phyloP scores from a whole-genome alignment of 2,797 vertebrate species.

The Limnodromus scolopaceus region DNA sequence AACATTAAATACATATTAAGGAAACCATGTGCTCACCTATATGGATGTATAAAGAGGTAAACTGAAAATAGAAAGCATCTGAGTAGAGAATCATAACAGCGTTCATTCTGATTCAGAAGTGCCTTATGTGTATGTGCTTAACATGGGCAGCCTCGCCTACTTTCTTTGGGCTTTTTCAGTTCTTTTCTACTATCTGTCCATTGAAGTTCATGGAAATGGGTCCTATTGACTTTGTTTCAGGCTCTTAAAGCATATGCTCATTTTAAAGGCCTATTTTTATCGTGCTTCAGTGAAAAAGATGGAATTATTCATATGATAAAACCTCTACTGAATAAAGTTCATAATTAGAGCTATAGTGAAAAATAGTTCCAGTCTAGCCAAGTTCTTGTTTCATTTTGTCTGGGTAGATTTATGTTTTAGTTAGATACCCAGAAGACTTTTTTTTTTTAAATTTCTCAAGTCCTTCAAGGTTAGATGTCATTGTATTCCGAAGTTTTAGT shows the following conservation, averaged over 20 bases:
- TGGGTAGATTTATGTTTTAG: neutral
- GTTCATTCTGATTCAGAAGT: neutral
- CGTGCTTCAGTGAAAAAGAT: neutral
- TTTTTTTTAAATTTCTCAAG: neutral
- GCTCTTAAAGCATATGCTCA: neutral
- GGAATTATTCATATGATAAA: neutral
- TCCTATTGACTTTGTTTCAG: neutral
- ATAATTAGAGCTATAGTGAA: neutral
- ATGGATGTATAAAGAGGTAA: neutral
- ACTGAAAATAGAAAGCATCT: neutral
- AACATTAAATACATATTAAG: neutral
- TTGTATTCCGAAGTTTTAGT: neutral
- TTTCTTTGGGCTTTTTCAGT: neutral
- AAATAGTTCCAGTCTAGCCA: neutral
- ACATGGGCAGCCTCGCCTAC: neutral
- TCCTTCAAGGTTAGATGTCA: neutral
- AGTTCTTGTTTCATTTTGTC: neutral
- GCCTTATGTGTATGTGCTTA: fast-evolving
- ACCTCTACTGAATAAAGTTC: neutral
- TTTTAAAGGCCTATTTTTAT: neutral
- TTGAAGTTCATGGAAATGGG: neutral
- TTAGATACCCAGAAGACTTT: neutral
- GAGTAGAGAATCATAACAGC: neutral
- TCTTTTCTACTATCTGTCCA: neutral
- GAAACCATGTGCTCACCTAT: neutral